A percentile compares a stretch with the other conserved stretches of the same genome.
phyloP scores from a whole-genome alignment of 2,888 invertebrate species.

The Troides helena region DNA sequence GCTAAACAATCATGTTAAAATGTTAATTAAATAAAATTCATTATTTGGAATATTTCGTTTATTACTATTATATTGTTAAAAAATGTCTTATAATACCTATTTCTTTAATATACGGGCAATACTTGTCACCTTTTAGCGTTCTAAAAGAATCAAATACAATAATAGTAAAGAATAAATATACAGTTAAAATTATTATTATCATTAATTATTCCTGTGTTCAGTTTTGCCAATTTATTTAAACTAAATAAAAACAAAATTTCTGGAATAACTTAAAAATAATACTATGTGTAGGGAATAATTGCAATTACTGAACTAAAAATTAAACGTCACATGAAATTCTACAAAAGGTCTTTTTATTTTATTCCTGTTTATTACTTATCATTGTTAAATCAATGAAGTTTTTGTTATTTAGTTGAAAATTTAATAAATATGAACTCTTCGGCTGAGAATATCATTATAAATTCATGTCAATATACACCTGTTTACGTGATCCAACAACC shows the following conservation, averaged over 20 bases:
- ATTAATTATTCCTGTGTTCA: no score
- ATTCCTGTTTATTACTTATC: constrained; percentile 19
- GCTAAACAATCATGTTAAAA: neutral
- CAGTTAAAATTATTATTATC: no score
- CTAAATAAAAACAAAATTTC: neutral
- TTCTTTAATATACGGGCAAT: no score
- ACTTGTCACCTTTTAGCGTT: no score
- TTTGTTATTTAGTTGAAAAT: constrained; percentile 38
- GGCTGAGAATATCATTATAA: constrained; percentile 60
- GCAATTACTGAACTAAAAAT: constrained; percentile 19
- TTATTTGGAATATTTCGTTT: neutral
- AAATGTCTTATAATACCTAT: no score
- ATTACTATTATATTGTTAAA: no score
- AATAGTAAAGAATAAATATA: no score
- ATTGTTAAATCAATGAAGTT: constrained; percentile 33
- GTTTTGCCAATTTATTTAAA: no score
- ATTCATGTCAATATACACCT: constrained; percentile 72
- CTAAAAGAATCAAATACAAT: no score
- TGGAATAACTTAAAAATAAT: no score
- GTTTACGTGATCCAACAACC: constrained; percentile 71
- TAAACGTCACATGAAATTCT: constrained; percentile 27
- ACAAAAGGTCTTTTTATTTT: constrained; percentile 12
- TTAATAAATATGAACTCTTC: constrained; percentile 59
- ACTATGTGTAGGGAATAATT: neutral
- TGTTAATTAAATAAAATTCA: no score